phyloP scores from a whole-genome alignment of 2,888 invertebrate species.

The Lingula anatina region DNA sequence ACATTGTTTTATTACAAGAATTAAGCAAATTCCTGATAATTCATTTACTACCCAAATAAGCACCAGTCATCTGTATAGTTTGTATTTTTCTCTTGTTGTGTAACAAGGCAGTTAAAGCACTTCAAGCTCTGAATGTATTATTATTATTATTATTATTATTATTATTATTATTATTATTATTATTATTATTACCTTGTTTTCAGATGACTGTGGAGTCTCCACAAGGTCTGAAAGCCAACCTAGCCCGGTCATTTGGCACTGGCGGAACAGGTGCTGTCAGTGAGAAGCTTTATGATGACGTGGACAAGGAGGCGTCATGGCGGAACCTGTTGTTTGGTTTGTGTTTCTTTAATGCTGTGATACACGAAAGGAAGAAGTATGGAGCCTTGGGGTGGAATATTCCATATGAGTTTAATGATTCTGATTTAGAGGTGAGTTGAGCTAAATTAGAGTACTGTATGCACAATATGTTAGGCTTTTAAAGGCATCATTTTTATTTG shows the following conservation, averaged over 20 bases:
- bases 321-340: slow-evolving; percentile 45
- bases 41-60: no score
- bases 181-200: slow-evolving; percentile 1
- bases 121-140: no score
- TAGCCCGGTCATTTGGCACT: slow-evolving; percentile 43
- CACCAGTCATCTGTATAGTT: no score
- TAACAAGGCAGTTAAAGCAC: no score
- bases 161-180: slow-evolving; percentile 49
- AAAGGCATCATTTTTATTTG: no score
- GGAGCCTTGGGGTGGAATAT: slow-evolving; percentile 52
- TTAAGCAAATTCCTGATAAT: no score
- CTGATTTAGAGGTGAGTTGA: slow-evolving; percentile 46
- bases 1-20: no score
- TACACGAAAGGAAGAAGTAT: slow-evolving; percentile 51
- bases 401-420: slow-evolving; percentile 51
- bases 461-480: no score
- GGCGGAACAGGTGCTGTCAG: slow-evolving; percentile 43
- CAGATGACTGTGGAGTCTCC: slow-evolving; percentile 52
- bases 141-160: no score
- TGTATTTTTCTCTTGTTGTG: no score
- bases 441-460: no score
- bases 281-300: slow-evolving; percentile 37
- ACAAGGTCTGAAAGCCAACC: slow-evolving; percentile 46
- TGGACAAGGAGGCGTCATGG: slow-evolving; percentile 27
- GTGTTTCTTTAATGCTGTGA: slow-evolving; percentile 49